Base-by-base conservation (phyloP, 2,797 vertebrate species). In the Eurystomus glaucurus region DNA sequence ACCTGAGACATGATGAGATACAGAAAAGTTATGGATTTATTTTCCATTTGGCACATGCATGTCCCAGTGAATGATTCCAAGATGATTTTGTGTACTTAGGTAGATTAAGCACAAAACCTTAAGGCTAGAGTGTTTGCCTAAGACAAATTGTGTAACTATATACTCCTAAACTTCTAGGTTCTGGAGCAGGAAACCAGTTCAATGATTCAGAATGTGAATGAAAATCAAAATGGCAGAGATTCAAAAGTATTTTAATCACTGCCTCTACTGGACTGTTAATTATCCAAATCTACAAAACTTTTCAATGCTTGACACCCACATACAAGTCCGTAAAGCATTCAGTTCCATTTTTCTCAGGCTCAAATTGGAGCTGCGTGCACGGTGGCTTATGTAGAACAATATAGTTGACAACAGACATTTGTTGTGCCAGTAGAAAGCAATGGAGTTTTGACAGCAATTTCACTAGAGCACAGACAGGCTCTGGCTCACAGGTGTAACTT, bases 141-240 rank as follows among this genome's bases (percentile, higher is more conserved):
- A 60, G 43, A 69, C 26, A 82, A 66, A n/a, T n/a, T 54, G 21
- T 62, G 4, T 17, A 66, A 79, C 60, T 60, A 9, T 2, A 6
- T 41, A 26, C 10, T 71, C 65, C 28, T 55, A 39, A 75, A 50
- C n/a, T 68, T 68, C 16, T 39, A 54, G 17, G 13, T 84, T 75
- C 55, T 55, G 18, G 46, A 92, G 39, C 23, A 75, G n/a, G 2
- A 82, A 81, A 72, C 5, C 31, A 64, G 28, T 10, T 58, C 55
- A 66, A 62, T 48, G 1, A 71, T 69, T 80, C 72, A 39, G 46
- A 76, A 74, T 5, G 6, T 29, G 26, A 91, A 76, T n/a, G 14
- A 76, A 89, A 89, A 77, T 12, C 19, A 51, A 95, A 85, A 77
- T 29, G 7, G 17, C 29, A 85, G 77, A 80, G 31, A 77, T 52